phyloP scores from a whole-genome alignment of 2,888 invertebrate species.

The Sericinus montela region DNA sequence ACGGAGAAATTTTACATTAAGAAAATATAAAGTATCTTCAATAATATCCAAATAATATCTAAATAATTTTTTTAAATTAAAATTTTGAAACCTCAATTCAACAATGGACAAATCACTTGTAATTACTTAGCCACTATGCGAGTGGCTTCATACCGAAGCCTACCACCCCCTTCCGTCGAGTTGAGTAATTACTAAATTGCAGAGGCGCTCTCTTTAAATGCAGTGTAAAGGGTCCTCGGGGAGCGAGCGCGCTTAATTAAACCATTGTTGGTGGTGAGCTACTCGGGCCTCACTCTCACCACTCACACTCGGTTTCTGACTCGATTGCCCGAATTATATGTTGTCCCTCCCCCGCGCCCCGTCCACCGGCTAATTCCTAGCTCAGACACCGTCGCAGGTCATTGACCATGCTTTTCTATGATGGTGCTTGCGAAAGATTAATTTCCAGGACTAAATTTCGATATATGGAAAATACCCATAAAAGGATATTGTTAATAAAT shows the following conservation, averaged over 20 bases:
- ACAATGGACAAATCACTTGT: no score
- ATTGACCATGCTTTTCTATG: background rate
- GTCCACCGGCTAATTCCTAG: background rate
- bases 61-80: no score
- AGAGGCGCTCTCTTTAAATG: slow-evolving; percentile 33
- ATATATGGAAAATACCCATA: no score
- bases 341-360: background rate
- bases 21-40: no score
- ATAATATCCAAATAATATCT: no score
- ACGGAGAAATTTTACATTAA: no score
- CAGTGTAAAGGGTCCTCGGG: slow-evolving; percentile 34
- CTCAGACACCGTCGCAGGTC: background rate
- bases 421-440: no score
- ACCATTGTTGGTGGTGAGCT: slow-evolving; percentile 36
- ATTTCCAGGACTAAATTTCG: no score
- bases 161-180: background rate
- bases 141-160: background rate
- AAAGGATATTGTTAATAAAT: no score
- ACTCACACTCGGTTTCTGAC: background rate
- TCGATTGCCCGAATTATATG: background rate
- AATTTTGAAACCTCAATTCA: no score
- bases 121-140: background rate
- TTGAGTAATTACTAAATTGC: slow-evolving; percentile 45
- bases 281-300: background rate
- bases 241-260: slow-evolving; percentile 47